Percentiles rank a stretch among this genome's conserved stretches.
Evolutionary conservation across 2,888 invertebrate species (phyloP).

Genomic region (Latrodectus hesperus): DNA sequence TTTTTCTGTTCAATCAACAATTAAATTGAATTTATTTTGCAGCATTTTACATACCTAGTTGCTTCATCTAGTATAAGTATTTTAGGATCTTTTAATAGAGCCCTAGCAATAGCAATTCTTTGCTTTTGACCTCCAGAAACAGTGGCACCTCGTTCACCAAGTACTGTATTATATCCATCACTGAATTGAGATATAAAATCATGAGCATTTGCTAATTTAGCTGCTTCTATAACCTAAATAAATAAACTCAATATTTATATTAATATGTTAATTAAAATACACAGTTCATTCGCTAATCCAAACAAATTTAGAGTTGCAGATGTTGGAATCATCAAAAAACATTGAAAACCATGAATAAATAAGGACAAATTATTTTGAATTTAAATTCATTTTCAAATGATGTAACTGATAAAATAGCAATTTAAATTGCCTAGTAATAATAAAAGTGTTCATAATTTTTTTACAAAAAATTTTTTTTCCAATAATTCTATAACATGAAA

Average conservation of each 20-base stretch:
- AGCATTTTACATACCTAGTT: constrained; percentile 81
- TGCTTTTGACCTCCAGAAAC: constrained; percentile 97
- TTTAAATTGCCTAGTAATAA: no score
- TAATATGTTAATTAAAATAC: no score
- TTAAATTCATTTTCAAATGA: no score
- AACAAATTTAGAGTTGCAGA: no score
- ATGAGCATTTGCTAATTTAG: constrained; percentile 91
- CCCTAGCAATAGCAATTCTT: constrained; percentile 94
- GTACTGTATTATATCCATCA: constrained; percentile 86
- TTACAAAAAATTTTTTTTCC: no score
- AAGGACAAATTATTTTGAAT: no score
- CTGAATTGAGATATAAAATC: constrained; percentile 90
- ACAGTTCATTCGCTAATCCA: no score
- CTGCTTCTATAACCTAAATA: constrained; percentile 83
- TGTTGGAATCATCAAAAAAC: no score
- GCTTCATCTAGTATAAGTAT: constrained; percentile 94
- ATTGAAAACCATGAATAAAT: no score
- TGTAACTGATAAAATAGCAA: no score
- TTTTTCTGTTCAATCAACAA: background rate
- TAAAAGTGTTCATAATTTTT: no score
- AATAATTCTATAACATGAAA: no score
- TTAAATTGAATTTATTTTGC: background rate
- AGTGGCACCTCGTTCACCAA: constrained; percentile 93
- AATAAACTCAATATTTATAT: background rate
- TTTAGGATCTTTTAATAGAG: constrained; percentile 91